A percentile compares a stretch with the other conserved stretches of the same genome.
Conservation (phyloP, 2,888 invertebrate genomes). For the Euphydryas editha region DNA sequence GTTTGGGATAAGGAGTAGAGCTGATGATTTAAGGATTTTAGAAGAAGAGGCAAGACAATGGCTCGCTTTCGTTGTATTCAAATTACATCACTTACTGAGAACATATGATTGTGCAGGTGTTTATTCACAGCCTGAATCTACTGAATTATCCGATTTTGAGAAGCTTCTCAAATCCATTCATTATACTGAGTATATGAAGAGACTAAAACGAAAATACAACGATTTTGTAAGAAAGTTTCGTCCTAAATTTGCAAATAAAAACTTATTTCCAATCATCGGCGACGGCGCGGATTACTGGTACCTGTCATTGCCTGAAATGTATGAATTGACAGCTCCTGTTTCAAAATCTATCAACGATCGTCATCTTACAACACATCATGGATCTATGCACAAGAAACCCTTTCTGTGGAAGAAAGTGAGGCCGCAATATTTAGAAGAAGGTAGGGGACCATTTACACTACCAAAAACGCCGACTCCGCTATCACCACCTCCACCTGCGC, state of each 20-base stretch:
- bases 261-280: conserved; percentile 75
- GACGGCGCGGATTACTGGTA: conserved; percentile 79
- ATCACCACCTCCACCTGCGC: conserved; percentile 53
- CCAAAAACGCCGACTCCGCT: conserved; percentile 42
- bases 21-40: conserved; percentile 68
- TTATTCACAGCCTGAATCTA: conserved; percentile 64
- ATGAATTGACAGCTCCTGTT: conserved; percentile 64
- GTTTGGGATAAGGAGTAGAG: conserved; percentile 69
- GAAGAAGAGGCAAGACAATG: conserved; percentile 76
- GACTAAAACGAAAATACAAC: conserved; percentile 70
- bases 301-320: conserved; percentile 77
- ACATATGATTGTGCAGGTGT: conserved; percentile 69
- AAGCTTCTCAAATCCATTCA: conserved; percentile 72
- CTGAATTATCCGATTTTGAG: conserved; percentile 71
- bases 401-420: conserved; percentile 71
- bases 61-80: conserved; percentile 76
- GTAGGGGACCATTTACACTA: conserved; percentile 66
- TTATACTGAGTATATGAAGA: conserved; percentile 73
- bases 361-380: conserved; percentile 62
- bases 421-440: conserved; percentile 49
- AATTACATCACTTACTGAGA: conserved; percentile 73
- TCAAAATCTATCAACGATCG: conserved; percentile 52
- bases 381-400: conserved; percentile 65
- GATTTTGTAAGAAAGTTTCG: conserved; percentile 75
- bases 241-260: conserved; percentile 72